phyloP scores from a whole-genome alignment of 37 sponge, comb jelly and placozoan species.

The Dysidea cf. avara region DNA sequence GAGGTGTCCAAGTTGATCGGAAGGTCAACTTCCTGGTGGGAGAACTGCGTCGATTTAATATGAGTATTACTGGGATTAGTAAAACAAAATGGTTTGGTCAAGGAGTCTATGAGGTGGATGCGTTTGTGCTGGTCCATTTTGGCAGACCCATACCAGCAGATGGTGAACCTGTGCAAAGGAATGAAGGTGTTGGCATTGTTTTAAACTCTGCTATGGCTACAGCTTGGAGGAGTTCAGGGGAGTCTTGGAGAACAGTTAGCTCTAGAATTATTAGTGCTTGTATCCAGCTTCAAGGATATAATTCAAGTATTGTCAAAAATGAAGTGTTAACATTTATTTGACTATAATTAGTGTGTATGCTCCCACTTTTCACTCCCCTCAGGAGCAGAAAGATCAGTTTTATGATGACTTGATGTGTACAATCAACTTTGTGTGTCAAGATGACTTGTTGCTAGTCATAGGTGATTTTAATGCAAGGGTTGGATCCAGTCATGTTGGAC shows the following conservation, averaged over 20 bases:
- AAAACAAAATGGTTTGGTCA: conserved; percentile 27
- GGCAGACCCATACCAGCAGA: background rate
- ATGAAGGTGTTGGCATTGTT: conserved; percentile 29
- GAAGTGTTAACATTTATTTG: conserved; percentile 2
- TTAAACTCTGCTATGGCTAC: conserved; percentile 1
- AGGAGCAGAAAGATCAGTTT: background rate
- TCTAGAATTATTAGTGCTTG: conserved; percentile 10
- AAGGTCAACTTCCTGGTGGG: conserved; percentile 21
- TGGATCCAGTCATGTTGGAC: background rate
- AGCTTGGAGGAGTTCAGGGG: conserved; percentile 6
- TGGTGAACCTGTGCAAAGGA: conserved; percentile 3
- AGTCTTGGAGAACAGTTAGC: conserved; percentile 10
- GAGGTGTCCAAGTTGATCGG: conserved; percentile 25
- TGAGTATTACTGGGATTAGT: conserved; percentile 15
- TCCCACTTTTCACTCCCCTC: conserved; percentile 1
- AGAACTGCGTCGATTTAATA: conserved; percentile 4
- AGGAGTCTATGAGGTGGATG: conserved; percentile 14
- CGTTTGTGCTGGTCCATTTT: conserved; percentile 2
- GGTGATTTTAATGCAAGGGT: conserved; percentile 16
- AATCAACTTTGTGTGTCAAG: background rate
- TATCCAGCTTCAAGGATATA: no score
- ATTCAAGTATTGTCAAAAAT: no score
- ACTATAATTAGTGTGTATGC: conserved; percentile 6
- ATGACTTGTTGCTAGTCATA: background rate
- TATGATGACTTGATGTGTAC: background rate